Evolutionary conservation across 2,888 invertebrate genomes (phyloP), one percentile per base, ranked within the genome.

Genomic region (Zeuzera pyrina): DNA sequence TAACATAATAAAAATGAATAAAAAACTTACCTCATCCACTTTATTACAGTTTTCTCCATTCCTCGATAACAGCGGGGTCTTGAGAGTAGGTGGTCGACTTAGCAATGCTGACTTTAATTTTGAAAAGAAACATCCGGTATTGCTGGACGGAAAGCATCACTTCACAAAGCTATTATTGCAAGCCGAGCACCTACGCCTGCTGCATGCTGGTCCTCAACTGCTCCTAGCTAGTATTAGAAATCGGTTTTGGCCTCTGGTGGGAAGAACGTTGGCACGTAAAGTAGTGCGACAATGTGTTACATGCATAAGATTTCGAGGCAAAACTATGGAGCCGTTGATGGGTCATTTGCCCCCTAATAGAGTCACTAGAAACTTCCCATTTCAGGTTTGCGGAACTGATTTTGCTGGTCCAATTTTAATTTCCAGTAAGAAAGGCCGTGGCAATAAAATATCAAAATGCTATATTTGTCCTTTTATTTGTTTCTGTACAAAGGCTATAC

Each of bases 271-370:
- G n/a, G n/a, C n/a, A n/a, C n/a, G n/a, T n/a, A n/a, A n/a, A n/a
- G 19, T 19, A 8, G 8, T 8, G 8, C 19, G 19, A 6, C 19
- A 19, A 19, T 19, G 19, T 19, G 19, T 19, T 6, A 19, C 19
- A 19, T 19, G 19, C 19, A 19, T 8, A 3, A 28, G 38, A 8
- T 12, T 38, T 12, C 21, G 16, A 27, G 39, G 29, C 2, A 38
- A 35, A 22, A 28, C 36, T 1, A 15, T 35, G 2, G 6, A 35
- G 1, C 43, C 39, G 1, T 15, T 38, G 11, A 38, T 41, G 41
- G 41, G 43, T 15, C 24, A 43, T 10, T 21, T 43, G 13, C 42
- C 44, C 8, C 3, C 12, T 5, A 8, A 3, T 15, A n/a, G n/a
- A 4, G 31, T 38, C 3, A 29, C 26, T 3, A 30, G 16, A 11